phyloP scores from a whole-genome alignment of 2,113 vertebrate species.

The Circaetus gallicus region DNA sequence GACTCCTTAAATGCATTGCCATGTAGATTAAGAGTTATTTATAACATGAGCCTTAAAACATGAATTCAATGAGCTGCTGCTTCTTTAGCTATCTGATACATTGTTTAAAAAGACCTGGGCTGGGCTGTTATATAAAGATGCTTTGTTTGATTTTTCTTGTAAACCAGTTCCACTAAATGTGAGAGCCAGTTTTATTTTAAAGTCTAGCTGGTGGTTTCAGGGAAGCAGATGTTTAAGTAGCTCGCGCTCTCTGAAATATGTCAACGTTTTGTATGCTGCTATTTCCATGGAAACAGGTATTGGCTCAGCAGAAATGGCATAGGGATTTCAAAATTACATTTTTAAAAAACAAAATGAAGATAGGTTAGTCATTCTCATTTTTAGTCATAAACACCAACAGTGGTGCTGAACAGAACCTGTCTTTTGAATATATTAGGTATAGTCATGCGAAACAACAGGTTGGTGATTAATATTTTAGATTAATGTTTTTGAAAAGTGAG shows the following conservation, averaged over 20 bases:
- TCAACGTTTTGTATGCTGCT: background rate
- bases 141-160: background rate
- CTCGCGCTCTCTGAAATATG: background rate
- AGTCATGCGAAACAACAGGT: accelerated
- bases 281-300: background rate
- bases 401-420: background rate
- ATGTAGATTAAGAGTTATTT: background rate
- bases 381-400: accelerated
- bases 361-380: background rate
- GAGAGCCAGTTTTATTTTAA: background rate
- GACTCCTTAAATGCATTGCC: background rate
- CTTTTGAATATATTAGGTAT: accelerated
- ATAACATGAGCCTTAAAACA: background rate
- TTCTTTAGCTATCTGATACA: accelerated
- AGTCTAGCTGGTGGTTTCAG: background rate
- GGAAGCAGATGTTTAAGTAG: background rate
- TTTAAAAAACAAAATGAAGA: background rate
- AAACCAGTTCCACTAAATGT: background rate
- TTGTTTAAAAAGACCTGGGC: background rate
- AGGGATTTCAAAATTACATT: background rate
- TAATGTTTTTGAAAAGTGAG: background rate
- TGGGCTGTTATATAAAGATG: background rate
- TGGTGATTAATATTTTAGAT: background rate
- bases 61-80: background rate
- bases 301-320: background rate